phyloP scores from a whole-genome alignment of 2,888 invertebrate species.

The Galerucella nymphaeae region DNA sequence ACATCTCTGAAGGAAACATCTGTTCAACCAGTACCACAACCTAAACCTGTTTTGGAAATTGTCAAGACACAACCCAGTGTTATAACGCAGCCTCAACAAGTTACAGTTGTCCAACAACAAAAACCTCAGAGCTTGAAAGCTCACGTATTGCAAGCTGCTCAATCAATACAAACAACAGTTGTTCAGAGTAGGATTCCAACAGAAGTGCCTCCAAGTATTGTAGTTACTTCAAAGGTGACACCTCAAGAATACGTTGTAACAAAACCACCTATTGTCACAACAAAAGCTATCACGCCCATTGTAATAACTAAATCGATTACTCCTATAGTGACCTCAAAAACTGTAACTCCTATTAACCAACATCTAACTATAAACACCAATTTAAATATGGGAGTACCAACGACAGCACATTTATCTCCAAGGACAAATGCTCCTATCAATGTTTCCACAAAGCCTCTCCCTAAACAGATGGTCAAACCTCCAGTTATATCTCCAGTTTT shows the following conservation, averaged over 20 bases:
- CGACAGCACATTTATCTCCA: constrained; percentile 58
- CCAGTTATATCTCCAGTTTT: constrained; percentile 51
- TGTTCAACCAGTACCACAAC: constrained; percentile 3
- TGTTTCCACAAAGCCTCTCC: constrained; percentile 47
- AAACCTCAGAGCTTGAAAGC: constrained; percentile 73
- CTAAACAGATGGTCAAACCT: constrained; percentile 50
- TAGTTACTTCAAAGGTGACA: constrained; percentile 19
- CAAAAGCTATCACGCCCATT: constrained; percentile 30
- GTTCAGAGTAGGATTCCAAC: constrained; percentile 31
- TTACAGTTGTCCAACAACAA: constrained; percentile 52
- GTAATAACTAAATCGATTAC: constrained; percentile 36
- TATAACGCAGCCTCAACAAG: constrained; percentile 48
- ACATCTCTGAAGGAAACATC: background rate
- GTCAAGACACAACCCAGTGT: constrained; percentile 39
- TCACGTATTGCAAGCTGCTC: constrained; percentile 68
- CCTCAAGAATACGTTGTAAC: constrained; percentile 31
- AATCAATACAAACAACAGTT: constrained; percentile 49
- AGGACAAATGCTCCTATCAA: constrained; percentile 50
- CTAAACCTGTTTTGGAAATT: constrained; percentile 31
- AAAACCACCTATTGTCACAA: constrained; percentile 33
- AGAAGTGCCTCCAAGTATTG: constrained; percentile 12
- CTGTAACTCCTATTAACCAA: constrained; percentile 54
- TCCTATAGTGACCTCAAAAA: constrained; percentile 33
- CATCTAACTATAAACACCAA: constrained; percentile 60
- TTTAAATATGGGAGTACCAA: constrained; percentile 51